Evolutionary conservation across 1,140 invertebrate genomes (phyloP), one percentile per base, ranked within the genome.

Genomic region (Tetraneura akinire): DNA sequence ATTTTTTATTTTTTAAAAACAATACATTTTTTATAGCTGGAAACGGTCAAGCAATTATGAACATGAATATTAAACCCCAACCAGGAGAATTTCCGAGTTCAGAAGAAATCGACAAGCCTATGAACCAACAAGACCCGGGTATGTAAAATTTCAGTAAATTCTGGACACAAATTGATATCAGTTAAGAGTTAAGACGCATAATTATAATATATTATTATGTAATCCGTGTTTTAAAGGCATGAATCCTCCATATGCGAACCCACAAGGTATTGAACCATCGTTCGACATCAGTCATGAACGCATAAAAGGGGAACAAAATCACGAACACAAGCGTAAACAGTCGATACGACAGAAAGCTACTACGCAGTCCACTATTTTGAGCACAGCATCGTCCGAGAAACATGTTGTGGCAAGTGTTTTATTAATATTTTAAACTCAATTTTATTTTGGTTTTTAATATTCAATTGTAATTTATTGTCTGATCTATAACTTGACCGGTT

Each of bases 31-130:
- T n/a, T 70, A 14, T 16, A 81, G 80, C 71, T 26, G 92, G 91
- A 26, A 88, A 90, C 80, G 92, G 91, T 23, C 73, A 89, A 55
- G 92, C 93, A 0, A 90, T 91, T 84, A 88, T 94, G 66, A 89
- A 89, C 1, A 86, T 94, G 18, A 88, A 90, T 32, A 91, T 94
- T 0, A 92, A 92, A 84, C 89, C 90, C 9, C 88, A 90, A 80
- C 91, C 92, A 2, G 90, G 91, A 47, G 92, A 93, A 82, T 92
- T 93, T 84, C 90, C 91, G 78, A 91, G 90, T 51, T 92, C 91
- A 55, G 93, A 94, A 83, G 91, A 94, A 85, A 91, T 92, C 21
- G 88, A 90, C 73, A 82, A 83, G 47, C 82, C 80, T 18, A 81
- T 84, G 81, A 84, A 82, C 70, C 84, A 82, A 71, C 74, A 81